phyloP scores from a whole-genome alignment of 2,797 vertebrate genomes.

The Denticeps clupeoides region DNA sequence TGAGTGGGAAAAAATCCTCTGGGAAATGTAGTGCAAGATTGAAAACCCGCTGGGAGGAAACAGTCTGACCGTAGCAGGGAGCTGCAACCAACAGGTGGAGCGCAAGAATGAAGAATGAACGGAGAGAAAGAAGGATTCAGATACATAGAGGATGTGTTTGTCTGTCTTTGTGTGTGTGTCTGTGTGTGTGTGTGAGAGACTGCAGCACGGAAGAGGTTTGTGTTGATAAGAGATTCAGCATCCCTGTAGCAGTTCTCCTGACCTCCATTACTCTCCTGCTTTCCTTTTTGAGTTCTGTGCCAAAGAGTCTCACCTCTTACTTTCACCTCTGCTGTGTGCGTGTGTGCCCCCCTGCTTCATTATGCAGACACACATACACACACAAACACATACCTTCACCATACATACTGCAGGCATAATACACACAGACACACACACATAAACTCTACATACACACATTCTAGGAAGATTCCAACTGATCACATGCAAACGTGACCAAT shows the following conservation, averaged over 20 bases:
- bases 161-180: too few species aligned
- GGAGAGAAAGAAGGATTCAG: slow-evolving; percentile 15
- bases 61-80: slow-evolving; percentile 51
- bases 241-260: slow-evolving; percentile 4
- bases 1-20: slow-evolving; percentile 29
- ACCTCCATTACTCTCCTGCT: slow-evolving; percentile 16
- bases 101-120: slow-evolving; percentile 44
- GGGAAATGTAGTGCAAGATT: slow-evolving; percentile 49
- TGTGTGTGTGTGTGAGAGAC: slow-evolving; percentile 22
- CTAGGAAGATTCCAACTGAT: slow-evolving; percentile 11
- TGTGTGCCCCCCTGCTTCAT: slow-evolving; percentile 21
- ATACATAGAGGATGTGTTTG: too few species aligned
- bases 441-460: neutral
- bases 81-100: slow-evolving; percentile 49
- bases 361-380: slow-evolving; percentile 5
- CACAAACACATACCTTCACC: slow-evolving; percentile 8
- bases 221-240: neutral
- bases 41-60: slow-evolving; percentile 54
- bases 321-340: neutral
- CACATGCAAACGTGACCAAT: slow-evolving; percentile 18
- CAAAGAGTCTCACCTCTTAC: slow-evolving; percentile 27
- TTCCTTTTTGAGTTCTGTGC: slow-evolving; percentile 27
- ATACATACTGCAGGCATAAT: too few species aligned
- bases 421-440: neutral
- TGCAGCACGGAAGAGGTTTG: slow-evolving; percentile 1